Evolutionary conservation across 2,797 vertebrate species (phyloP), one percentile per base, ranked within the genome.

Genomic region (Lithobates pipiens): DNA sequence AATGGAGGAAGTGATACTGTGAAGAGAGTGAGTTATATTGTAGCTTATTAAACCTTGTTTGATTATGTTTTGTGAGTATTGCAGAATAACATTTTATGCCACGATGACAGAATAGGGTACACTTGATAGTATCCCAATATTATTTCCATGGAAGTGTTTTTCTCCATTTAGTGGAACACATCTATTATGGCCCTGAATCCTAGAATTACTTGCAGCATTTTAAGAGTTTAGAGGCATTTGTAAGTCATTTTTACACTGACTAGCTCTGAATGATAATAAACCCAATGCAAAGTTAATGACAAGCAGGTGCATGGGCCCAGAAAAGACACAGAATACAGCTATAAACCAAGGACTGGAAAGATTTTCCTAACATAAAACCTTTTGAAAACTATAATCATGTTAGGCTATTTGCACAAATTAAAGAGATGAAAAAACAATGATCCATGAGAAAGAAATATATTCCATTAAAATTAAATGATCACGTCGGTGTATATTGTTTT

Each of bases 271-370:
- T 46, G 10, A 54, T 54, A 54, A 54, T 54, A 54, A 54, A 61
- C 54, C 8, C 54, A 23, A 61, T 23, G 54, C 5, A 61, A 61
- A 61, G 29, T 50, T 72, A 72, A 57, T 72, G 79, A 3, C 18
- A 80, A 39, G 23, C 79, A 81, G 79, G 68, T 81, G 79, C 79
- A 44, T 71, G 69, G 69, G 9, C 29, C 13, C 16, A 70, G 36
- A 25, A 71, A 71, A 71, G 15, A 36, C 16, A 70, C 15, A 23
- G 18, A 23, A 21, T 23, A 8, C 54, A 61, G 54, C 54, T 61
- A 61, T 61, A 61, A 61, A 61, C 23, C 8, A 61, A 61, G 54
- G 54, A 23, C 54, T 65, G 61, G n/a, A 65, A 65, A 29, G n/a
- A 29, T 29, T 67, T 27, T 67, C 16, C 65, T 27, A 27, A 29